A percentile compares a stretch with the other conserved stretches of the same genome.
phyloP scores from a whole-genome alignment of 2,797 vertebrate species.

The Neosilurus mollespiculum region DNA sequence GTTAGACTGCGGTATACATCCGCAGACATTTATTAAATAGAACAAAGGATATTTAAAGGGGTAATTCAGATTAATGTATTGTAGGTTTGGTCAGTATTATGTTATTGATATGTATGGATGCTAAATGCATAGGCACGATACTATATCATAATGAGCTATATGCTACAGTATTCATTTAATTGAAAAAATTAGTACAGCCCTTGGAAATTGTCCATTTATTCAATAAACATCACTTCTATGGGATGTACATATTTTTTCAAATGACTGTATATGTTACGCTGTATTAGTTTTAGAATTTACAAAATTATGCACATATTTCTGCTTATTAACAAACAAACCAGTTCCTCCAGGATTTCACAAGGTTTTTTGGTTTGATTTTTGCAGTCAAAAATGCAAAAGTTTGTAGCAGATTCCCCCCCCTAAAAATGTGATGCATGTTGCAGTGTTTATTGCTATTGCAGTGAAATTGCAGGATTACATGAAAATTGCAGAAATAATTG shows the following conservation, averaged over 20 bases:
- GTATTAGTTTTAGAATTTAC: neutral
- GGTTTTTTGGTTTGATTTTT: too few relatives aligned
- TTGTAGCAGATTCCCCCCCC: too few relatives aligned
- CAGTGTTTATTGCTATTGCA: too few relatives aligned
- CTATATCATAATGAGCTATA: neutral
- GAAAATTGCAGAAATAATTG: too few relatives aligned
- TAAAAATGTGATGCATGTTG: too few relatives aligned
- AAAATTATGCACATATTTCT: neutral
- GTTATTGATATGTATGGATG: neutral
- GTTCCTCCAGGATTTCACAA: too few relatives aligned
- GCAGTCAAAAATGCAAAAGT: too few relatives aligned
- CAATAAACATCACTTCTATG: too few relatives aligned
- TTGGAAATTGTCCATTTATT: too few relatives aligned
- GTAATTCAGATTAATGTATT: neutral
- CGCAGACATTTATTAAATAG: neutral
- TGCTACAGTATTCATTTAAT: neutral
- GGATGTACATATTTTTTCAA: too few relatives aligned
- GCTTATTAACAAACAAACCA: neutral
- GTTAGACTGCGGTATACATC: conserved; percentile 1
- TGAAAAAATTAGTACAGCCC: too few relatives aligned
- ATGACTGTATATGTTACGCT: neutral
- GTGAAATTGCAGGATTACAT: too few relatives aligned
- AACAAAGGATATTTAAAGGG: neutral
- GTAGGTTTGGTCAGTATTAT: neutral
- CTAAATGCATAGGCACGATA: neutral